phyloP scores from a whole-genome alignment of 2,113 vertebrate genomes.

The Misgurnus mizolepis region DNA sequence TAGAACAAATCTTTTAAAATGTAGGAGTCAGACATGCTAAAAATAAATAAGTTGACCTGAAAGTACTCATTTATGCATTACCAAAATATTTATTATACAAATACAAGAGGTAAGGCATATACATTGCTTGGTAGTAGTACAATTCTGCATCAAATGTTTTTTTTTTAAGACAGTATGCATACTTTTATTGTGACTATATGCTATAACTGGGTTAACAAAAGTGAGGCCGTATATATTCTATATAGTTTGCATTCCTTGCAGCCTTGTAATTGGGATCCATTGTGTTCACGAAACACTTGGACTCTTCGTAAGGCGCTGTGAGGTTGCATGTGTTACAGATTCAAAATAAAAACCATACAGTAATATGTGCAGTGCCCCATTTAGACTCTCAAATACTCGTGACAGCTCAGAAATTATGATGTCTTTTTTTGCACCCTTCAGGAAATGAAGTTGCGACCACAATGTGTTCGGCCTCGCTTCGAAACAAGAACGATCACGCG shows the following conservation, averaged over 20 bases:
- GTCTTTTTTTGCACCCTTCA: constrained; percentile 42
- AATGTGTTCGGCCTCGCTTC: constrained; percentile 25
- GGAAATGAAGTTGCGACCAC: constrained; percentile 52
- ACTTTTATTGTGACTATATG: not conserved
- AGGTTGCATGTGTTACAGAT: not conserved
- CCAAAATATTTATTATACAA: no score
- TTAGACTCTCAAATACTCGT: constrained; percentile 22
- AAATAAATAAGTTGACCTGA: no score
- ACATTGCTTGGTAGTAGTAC: no score
- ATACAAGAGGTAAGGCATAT: no score
- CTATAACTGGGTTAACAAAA: constrained; percentile 9
- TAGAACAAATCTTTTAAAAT: no score
- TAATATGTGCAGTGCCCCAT: constrained; percentile 30
- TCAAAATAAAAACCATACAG: constrained; percentile 7
- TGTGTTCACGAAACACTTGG: no score
- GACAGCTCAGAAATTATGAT: constrained; percentile 29
- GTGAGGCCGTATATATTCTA: not conserved
- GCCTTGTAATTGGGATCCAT: no score
- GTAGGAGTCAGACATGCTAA: no score
- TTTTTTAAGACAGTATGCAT: not conserved
- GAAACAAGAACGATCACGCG: constrained; percentile 33
- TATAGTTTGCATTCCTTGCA: no score
- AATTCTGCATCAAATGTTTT: no score
- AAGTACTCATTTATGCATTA: no score
- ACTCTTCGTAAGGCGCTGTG: constrained; percentile 18